These are phyloP conservation scores for Myrmophylax atrothorax DNA, from an alignment of 2,113 vertebrate genomes.

Conservation along the genomic window DNA sequence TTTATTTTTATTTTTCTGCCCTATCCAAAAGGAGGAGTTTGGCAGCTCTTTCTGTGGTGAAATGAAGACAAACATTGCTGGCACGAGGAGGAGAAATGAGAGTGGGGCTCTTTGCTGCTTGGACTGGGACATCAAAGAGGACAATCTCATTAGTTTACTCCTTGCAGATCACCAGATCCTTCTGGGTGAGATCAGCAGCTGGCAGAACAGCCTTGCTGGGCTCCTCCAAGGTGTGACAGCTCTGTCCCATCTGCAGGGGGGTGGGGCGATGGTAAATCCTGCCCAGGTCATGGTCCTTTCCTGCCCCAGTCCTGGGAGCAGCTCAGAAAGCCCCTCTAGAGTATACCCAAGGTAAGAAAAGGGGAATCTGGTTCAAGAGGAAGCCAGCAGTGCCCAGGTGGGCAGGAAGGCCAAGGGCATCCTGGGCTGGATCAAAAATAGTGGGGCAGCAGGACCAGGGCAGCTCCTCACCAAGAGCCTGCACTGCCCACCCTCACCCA, in stretches of 20 bases:
- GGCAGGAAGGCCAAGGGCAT: not conserved
- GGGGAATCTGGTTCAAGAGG: not conserved
- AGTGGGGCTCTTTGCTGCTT: not conserved
- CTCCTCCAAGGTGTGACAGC: not conserved
- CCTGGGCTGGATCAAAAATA: accelerated
- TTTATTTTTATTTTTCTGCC: not conserved
- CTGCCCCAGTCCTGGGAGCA: not conserved
- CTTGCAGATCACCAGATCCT: not conserved
- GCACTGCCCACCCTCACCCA: too few relatives aligned
- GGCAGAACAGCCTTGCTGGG: not conserved
- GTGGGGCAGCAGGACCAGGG: not conserved
- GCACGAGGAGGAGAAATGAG: not conserved
- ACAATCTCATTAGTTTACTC: not conserved
- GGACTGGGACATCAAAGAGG: not conserved
- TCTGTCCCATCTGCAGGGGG: not conserved
- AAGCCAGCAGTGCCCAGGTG: not conserved
- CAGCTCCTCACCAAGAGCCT: not conserved
- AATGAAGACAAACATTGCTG: not conserved
- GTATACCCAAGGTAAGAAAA: not conserved
- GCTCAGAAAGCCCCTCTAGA: not conserved
- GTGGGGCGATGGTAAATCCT: not conserved
- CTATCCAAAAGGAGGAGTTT: not conserved
- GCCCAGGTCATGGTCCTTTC: not conserved
- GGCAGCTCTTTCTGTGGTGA: not conserved
- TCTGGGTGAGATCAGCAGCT: not conserved